Percentiles rank a stretch among this genome's conserved stretches.
These are phyloP conservation scores for Operophtera brumata DNA, from an alignment of 2,888 invertebrate species.

Conservation along the genomic window DNA sequence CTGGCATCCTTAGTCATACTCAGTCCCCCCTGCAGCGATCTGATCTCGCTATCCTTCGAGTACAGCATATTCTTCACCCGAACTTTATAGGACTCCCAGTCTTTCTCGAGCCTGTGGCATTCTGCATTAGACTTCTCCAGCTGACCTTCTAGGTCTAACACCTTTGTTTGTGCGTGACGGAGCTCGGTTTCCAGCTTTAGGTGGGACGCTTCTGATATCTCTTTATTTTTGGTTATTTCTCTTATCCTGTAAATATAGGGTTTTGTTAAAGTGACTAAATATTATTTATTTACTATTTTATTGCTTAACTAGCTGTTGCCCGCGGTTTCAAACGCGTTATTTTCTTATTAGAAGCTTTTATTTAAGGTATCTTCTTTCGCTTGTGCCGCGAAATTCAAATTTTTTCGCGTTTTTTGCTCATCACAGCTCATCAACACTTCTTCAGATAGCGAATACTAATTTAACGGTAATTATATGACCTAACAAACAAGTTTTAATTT, in stretches of 20 bases:
- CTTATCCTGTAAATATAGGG: slow-evolving; percentile 40
- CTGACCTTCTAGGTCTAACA: slow-evolving; percentile 52
- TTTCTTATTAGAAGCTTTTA: too few species aligned
- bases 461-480: too few species aligned
- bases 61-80: slow-evolving; percentile 69
- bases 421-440: too few species aligned
- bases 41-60: slow-evolving; percentile 66
- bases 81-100: slow-evolving; percentile 71
- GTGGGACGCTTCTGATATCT: slow-evolving; percentile 41
- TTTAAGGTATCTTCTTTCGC: too few species aligned
- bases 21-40: slow-evolving; percentile 54
- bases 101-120: slow-evolving; percentile 60
- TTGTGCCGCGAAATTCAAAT: too few species aligned
- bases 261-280: background rate
- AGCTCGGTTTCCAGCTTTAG: slow-evolving; percentile 62
- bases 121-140: slow-evolving; percentile 57
- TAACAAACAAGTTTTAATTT: too few species aligned
- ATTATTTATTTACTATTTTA: background rate
- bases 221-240: slow-evolving; percentile 43
- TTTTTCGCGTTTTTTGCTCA: too few species aligned
- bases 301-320: too few species aligned
- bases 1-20: slow-evolving; percentile 59
- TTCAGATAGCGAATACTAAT: too few species aligned
- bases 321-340: too few species aligned
- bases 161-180: slow-evolving; percentile 58